Evolutionary conservation across 1,140 invertebrate species (phyloP), one percentile per base, ranked within the genome.

Genomic region (Eumeta japonica): DNA sequence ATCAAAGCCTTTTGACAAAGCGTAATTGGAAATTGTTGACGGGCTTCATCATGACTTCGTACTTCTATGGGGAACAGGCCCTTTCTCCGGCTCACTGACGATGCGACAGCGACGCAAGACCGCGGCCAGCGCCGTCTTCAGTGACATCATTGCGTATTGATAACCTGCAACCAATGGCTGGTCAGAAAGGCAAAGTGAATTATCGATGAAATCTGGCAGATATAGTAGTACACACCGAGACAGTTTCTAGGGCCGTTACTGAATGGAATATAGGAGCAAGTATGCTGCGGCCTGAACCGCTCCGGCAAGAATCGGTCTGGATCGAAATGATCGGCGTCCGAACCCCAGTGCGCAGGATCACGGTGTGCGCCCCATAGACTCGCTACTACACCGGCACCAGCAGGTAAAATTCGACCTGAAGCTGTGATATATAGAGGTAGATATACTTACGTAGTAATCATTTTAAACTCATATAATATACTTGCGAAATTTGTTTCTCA

Each of bases 231-330:
- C 29, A 5, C 7, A 15, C 14, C n/a, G 4, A 15, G 9, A 50
- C 83, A 85, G 57, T 83, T 84, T 43, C 83, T 64, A 2, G 77
- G 74, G 13, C 83, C 82, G 32, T 68, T 80, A 35, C 80, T 82
- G 50, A 85, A 86, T 3, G 83, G 81, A 40, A 84, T 62, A 50
- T 76, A 86, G 11, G 70, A 65, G 45, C 67, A 78, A 0, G 75
- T 54, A 41, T 81, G 61, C 39, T 68, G 51, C 29, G 77, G 57
- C 1, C 58, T 49, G 12, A 58, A 57, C 38, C 78, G 61, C 45
- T 79, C 77, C 1, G 81, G 78, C 11, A 81, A 50, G 58, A 88
- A 88, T 38, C 83, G 58, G 37, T 87, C 83, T 0, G 86, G 86
- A 55, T 87, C 75, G 51, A 86, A 89, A 12, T 62, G 58, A 7